Base-by-base conservation (phyloP, 1,140 invertebrate species). In the Drosophila carrolli region DNA sequence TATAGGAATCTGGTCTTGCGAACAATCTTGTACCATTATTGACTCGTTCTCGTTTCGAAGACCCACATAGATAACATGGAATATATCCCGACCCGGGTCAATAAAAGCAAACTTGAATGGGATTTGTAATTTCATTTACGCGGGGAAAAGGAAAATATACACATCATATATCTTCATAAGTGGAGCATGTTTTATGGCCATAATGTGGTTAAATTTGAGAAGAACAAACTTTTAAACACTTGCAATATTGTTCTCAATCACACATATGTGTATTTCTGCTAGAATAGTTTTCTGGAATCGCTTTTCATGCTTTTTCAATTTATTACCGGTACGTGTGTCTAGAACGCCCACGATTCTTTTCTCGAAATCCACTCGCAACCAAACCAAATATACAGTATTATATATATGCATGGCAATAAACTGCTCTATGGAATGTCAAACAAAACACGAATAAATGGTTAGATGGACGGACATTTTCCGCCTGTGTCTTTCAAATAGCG, bases 381-480 rank as follows among this genome's bases (percentile, higher is more conserved):
- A 56, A 32, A 46, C 10, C 50, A 61, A 58, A 71, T 58, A 47
- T 46, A 43, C 6, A 53, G 16, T 47, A 51, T 71, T 46, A 41
- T 51, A 61, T 61, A 44, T 47, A 27, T 61, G 41, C 2, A 50
- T 27, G 56, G 47, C 74, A 58, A 37, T 70, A 67, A 65, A 48
- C 51, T 56, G 57, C 32, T 66, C 41, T 62, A 78, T 86, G 82
- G 82, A 86, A 86, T 85, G 74, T 81, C 74, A 78, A 85, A 80
- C 57, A 75, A 78, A 75, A 86, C 68, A 41, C 48, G 55, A 78
- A 72, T 75, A 75, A 67, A 78, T 81, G 58, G 58, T 71, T 48
- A 67, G 47, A 73, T 16, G 29, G 53, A 40, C 5, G 32, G 32
- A 73, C 57, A 75, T 80, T 80, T 58, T 41, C 54, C 57, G 48